Percentiles rank a stretch among this genome's conserved stretches.
Evolutionary conservation across 1,140 invertebrate species (phyloP).

Genomic region (Coelopa frigida): DNA sequence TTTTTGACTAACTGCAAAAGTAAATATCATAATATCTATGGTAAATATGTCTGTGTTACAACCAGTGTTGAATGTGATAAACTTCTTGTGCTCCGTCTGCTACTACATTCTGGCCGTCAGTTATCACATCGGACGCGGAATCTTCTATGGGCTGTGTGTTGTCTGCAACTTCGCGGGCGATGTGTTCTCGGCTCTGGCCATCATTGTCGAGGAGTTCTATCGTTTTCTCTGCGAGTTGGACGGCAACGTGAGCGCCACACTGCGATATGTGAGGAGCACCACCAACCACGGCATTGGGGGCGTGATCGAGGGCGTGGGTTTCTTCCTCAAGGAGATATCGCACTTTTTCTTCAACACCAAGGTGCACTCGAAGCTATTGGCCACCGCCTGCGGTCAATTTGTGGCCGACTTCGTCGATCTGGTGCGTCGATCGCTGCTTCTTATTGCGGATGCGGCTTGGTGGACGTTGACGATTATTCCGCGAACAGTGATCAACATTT

Average conservation of each 20-base stretch:
- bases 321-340: background rate
- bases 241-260: background rate
- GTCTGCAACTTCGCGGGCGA: background rate
- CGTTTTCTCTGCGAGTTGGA: conserved; percentile 4
- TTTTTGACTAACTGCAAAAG: too few relatives aligned
- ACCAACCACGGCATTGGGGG: background rate
- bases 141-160: background rate
- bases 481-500: background rate
- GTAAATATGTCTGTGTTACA: background rate
- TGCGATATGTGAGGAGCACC: background rate
- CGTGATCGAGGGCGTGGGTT: background rate
- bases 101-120: background rate
- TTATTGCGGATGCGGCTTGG: conserved; percentile 8
- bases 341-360: conserved; percentile 6
- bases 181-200: background rate
- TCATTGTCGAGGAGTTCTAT: conserved; percentile 6
- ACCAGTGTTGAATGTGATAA: background rate
- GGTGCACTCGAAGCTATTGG: conserved; percentile 4
- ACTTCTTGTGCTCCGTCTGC: background rate
- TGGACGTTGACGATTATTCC: conserved; percentile 6
- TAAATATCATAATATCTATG: too few relatives aligned
- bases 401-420: conserved; percentile 2
- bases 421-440: background rate
- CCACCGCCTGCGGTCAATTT: background rate
- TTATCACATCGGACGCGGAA: conserved; percentile 4